These are phyloP conservation scores for Semibalanus balanoides DNA, from an alignment of 1,140 invertebrate genomes.

Conservation along the genomic window DNA sequence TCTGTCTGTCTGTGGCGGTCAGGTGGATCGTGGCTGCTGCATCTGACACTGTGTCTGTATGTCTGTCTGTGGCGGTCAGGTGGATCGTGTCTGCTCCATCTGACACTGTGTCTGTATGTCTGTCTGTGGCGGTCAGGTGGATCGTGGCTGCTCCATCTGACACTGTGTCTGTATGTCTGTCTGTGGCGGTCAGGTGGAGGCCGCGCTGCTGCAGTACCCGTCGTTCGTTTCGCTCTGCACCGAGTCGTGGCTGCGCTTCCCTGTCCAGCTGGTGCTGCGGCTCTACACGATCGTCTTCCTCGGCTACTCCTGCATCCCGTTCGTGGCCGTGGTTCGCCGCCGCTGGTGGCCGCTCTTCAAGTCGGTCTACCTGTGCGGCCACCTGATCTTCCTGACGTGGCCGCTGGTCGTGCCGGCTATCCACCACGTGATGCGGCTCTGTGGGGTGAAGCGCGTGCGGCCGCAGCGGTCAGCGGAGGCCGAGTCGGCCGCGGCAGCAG, in stretches of 20 bases:
- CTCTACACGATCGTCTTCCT: constrained; percentile 63
- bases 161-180: too few relatives aligned
- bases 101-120: too few relatives aligned
- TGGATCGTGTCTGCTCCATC: too few relatives aligned
- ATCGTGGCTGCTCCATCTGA: too few relatives aligned
- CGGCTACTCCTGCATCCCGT: constrained; percentile 68
- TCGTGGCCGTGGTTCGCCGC: constrained; percentile 46
- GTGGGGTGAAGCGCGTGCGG: background rate
- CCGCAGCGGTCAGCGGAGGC: too few relatives aligned
- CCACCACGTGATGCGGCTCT: background rate
- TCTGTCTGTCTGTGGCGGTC: too few relatives aligned
- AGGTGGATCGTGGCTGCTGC: too few relatives aligned
- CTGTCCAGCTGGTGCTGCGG: constrained; percentile 45
- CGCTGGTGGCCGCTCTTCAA: constrained; percentile 40
- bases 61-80: too few relatives aligned
- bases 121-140: constrained; percentile 26
- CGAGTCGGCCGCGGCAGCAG: too few relatives aligned
- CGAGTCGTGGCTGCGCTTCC: constrained; percentile 24
- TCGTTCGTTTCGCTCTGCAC: constrained; percentile 20
- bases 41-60: too few relatives aligned
- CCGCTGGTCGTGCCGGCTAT: constrained; percentile 32
- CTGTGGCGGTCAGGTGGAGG: constrained; percentile 27
- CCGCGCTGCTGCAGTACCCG: constrained; percentile 25
- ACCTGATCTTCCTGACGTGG: constrained; percentile 45
- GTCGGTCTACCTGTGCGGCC: constrained; percentile 47